A percentile compares a stretch with the other conserved stretches of the same genome.
These are phyloP conservation scores for Drosophila affinis DNA, from an alignment of 2,888 invertebrate genomes.

Conservation along the genomic window DNA sequence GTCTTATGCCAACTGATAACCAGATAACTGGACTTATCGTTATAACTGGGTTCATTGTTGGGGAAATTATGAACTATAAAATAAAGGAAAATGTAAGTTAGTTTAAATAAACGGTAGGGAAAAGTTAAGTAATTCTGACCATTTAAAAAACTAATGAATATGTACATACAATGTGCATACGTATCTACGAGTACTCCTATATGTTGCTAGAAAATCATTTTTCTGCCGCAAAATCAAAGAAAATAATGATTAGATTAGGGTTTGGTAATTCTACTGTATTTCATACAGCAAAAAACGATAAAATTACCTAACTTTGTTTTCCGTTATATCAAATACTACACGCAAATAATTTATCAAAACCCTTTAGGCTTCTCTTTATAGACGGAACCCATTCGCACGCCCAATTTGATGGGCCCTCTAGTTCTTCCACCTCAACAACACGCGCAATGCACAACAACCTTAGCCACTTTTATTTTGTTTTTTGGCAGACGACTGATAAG, in stretches of 20 bases:
- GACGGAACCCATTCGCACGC: neutral
- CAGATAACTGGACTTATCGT: no score
- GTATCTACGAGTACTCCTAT: no score
- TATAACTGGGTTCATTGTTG: neutral
- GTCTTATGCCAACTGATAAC: neutral
- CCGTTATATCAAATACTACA: no score
- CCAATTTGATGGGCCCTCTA: neutral
- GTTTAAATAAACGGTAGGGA: neutral
- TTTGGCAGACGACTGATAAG: conserved; percentile 72
- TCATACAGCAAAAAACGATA: neutral
- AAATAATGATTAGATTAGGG: neutral
- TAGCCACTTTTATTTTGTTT: conserved; percentile 22
- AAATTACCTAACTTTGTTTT: no score
- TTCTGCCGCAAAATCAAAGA: no score
- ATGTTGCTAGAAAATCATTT: no score
- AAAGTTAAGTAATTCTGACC: neutral
- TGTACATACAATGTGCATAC: no score
- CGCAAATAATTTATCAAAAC: neutral
- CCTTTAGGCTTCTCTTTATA: neutral
- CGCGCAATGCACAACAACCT: conserved; percentile 20
- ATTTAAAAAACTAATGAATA: no score
- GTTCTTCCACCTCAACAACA: conserved; percentile 9
- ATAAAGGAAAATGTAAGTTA: neutral
- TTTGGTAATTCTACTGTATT: neutral
- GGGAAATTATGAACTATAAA: neutral